phyloP scores from a whole-genome alignment of 2,797 vertebrate species.

The Tenualosa ilisha region DNA sequence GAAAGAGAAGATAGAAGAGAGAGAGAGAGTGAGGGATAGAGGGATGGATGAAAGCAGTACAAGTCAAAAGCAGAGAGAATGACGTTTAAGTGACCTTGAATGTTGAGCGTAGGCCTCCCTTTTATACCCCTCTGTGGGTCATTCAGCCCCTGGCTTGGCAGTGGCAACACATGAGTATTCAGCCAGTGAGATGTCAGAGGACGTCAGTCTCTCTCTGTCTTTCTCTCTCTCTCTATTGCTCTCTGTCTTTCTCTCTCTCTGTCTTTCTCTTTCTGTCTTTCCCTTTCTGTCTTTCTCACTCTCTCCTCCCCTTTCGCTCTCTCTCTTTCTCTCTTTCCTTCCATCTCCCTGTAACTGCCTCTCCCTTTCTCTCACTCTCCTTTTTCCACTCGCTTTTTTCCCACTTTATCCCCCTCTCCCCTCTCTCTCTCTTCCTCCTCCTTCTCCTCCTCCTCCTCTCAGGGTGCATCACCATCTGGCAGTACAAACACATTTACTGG shows the following conservation, averaged over 20 bases:
- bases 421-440: neutral
- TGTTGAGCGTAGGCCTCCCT: neutral
- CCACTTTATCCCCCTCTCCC: neutral
- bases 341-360: no score
- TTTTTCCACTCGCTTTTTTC: neutral
- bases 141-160: neutral
- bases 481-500: neutral
- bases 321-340: neutral
- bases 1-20: neutral
- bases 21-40: neutral
- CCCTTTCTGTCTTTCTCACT: neutral
- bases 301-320: neutral
- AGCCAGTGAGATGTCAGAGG: neutral
- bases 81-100: neutral
- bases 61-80: neutral
- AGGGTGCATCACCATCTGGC: neutral
- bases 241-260: neutral
- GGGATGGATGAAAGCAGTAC: no score
- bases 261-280: constrained; percentile 16
- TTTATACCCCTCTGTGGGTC: neutral
- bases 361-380: no score
- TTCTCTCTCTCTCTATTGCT: neutral
- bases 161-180: neutral
- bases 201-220: neutral
- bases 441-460: neutral